Percentiles rank a stretch among this genome's conserved stretches.
These are phyloP conservation scores for Hypercompe scribonia DNA, from an alignment of 2,888 invertebrate genomes.

Conservation along the genomic window DNA sequence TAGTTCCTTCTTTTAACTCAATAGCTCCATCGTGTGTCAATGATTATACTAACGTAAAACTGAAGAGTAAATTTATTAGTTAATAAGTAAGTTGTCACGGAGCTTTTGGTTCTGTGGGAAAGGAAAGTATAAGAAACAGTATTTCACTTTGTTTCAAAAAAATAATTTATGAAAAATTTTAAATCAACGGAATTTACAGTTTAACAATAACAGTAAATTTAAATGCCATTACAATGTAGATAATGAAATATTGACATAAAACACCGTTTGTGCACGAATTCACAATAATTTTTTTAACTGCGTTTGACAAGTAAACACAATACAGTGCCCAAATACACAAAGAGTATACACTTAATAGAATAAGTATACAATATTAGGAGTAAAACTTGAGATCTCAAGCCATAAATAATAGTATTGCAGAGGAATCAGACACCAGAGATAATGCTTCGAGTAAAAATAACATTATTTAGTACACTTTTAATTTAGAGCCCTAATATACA, in stretches of 20 bases:
- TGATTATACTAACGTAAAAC: background rate
- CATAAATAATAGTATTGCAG: constrained; percentile 31
- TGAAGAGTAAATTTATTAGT: background rate
- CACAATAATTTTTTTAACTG: background rate
- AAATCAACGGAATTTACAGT: no score
- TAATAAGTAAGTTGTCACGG: background rate
- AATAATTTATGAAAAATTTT: background rate
- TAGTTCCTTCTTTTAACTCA: no score
- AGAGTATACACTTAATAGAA: constrained; percentile 46
- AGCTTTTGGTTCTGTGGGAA: background rate
- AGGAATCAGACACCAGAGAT: constrained; percentile 35
- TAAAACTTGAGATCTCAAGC: constrained; percentile 51
- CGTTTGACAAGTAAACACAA: background rate
- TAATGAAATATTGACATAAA: background rate
- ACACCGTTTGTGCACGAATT: background rate
- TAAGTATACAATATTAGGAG: constrained; percentile 50
- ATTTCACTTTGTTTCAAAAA: background rate
- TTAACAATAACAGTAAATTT: background rate
- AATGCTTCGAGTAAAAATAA: constrained; percentile 27
- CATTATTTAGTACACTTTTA: constrained; percentile 39
- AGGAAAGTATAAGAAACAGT: background rate
- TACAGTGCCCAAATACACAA: constrained; percentile 36
- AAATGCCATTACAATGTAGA: background rate
- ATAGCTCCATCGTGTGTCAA: background rate
- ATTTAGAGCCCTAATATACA: constrained; percentile 40